Conservation (phyloP, 2,113 vertebrate genomes). For the Cavia porcellus region DNA sequence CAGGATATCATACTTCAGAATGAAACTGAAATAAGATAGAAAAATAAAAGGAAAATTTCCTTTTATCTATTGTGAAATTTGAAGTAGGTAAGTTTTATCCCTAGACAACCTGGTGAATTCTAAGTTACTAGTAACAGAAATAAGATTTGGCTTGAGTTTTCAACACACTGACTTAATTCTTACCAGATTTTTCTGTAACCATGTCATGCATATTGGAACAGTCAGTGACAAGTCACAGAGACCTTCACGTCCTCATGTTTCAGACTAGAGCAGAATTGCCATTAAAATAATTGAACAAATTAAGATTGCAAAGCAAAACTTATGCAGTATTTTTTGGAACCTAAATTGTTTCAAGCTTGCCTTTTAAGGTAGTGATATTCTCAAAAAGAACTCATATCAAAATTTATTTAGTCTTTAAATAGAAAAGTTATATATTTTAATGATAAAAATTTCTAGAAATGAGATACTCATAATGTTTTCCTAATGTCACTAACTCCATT, state of each 20-base stretch:
- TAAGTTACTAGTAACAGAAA: constrained; percentile 8
- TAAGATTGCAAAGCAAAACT: neutral
- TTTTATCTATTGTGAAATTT: constrained; percentile 39
- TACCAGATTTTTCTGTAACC: neutral
- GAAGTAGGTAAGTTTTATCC: constrained; percentile 31
- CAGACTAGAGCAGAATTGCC: neutral
- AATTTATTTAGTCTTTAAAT: constrained; percentile 25
- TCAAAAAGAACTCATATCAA: neutral
- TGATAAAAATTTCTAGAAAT: neutral
- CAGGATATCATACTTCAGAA: constrained; percentile 49
- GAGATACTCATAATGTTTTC: constrained; percentile 1
- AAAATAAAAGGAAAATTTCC: constrained; percentile 39
- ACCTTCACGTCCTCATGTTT: accelerated
- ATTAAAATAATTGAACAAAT: neutral
- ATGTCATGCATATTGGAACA: neutral
- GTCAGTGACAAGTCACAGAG: neutral
- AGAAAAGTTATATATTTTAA: neutral
- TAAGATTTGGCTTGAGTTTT: constrained; percentile 6
- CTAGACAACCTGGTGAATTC: constrained; percentile 41
- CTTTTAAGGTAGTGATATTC: neutral
- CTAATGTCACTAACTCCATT: constrained; percentile 45
- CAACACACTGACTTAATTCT: neutral
- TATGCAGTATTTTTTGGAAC: neutral
- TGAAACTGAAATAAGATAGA: constrained; percentile 58
- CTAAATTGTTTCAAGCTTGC: neutral